Base-by-base conservation (phyloP, 2,797 vertebrate genomes). In the Setipinna tenuifilis region DNA sequence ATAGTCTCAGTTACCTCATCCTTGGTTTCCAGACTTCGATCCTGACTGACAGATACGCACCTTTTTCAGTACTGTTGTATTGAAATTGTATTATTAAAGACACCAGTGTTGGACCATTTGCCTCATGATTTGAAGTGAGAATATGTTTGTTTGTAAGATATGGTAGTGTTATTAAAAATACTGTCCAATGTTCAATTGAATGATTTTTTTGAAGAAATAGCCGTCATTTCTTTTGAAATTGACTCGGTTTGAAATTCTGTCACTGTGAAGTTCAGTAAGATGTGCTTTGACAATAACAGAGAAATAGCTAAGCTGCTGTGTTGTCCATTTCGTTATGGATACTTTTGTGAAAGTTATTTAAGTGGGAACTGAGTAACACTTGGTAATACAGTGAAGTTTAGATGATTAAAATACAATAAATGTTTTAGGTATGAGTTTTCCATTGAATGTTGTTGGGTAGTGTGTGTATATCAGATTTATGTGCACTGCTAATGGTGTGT, bases 271-370 rank as follows among this genome's bases (percentile, higher is more conserved):
- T 21, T 71, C 65, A 31, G 14, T 31, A 21, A 44, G 31, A 44
- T 78, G 35, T 78, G 17, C 25, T 78, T 21, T n/a, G 6, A 78
- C 35, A 44, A 19, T 17, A 19, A 21, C 71, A 71, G 28, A 17
- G 71, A n/a, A 78, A 78, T 44, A 19, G 17, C 19, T 41, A 78
- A 21, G 35, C 17, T 78, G 10, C 19, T 78, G 35, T 41, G 62
- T 3, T 28, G 25, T 25, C 65, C 65, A 71, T 75, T 75, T 75
- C 35, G 31, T 41, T 6, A 41, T 17, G 16, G 35, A 78, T 17
- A 78, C 35, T 78, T 78, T 44, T 78, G 41, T 44, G 71, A 78
- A 78, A 31, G 71, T 19, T 41, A 31, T 78, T 78, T 21, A 78
- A 35, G 35, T 78, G 35, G 19, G 17, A 78, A 75, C 35, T 78